Percentiles rank a stretch among this genome's conserved stretches.
These are phyloP conservation scores for Pampusana beccarii DNA, from an alignment of 2,113 vertebrate genomes.

Conservation along the genomic window DNA sequence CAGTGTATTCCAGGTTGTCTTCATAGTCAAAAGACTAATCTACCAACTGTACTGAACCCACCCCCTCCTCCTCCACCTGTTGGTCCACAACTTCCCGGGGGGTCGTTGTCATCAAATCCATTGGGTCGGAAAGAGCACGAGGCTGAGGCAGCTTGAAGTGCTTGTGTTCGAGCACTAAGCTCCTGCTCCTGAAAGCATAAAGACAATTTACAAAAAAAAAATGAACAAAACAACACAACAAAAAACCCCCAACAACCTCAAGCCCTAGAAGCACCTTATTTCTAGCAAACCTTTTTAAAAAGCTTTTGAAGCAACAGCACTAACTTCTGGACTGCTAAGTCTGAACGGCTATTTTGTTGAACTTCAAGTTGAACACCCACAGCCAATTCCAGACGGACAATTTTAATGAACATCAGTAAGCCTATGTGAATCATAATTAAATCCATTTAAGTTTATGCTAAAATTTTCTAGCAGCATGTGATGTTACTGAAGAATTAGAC, in stretches of 20 bases:
- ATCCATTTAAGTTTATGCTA: neutral
- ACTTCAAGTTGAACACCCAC: neutral
- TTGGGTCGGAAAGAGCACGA: slow-evolving; percentile 95
- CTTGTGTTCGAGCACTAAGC: slow-evolving; percentile 91
- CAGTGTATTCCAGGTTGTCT: slow-evolving; percentile 69
- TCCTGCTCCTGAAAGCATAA: slow-evolving; percentile 89
- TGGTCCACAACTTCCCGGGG: slow-evolving; percentile 95
- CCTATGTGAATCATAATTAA: neutral
- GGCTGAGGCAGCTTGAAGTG: slow-evolving; percentile 90
- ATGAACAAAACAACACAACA: neutral
- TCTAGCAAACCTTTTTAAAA: neutral
- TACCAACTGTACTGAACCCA: slow-evolving; percentile 92
- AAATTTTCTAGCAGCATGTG: neutral
- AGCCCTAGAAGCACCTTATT: neutral
- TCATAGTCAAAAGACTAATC: slow-evolving; percentile 90
- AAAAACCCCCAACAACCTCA: too few species aligned
- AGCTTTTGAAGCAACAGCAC: neutral
- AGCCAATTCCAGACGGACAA: neutral
- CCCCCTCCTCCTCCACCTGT: slow-evolving; percentile 90
- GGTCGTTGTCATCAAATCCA: slow-evolving; percentile 96
- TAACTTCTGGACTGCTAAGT: neutral
- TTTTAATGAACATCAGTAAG: rapidly evolving
- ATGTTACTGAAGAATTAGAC: neutral
- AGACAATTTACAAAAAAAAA: neutral
- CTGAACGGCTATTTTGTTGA: neutral